A percentile compares a stretch with the other conserved stretches of the same genome.
Conservation (phyloP, 2,797 vertebrate genomes). For the Rhinichthys osculus region DNA sequence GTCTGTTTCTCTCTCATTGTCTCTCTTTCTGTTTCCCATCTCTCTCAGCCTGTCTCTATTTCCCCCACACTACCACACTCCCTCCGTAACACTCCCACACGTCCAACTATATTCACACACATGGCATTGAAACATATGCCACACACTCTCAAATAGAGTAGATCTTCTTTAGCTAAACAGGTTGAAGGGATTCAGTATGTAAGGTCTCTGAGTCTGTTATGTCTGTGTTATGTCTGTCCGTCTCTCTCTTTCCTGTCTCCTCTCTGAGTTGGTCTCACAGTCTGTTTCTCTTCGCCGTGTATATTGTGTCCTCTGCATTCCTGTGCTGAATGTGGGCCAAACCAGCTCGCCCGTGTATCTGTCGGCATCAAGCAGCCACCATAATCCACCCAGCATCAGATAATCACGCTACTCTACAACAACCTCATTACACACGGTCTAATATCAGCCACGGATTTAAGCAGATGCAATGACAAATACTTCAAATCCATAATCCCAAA, state of each 20-base stretch:
- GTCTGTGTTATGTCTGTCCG: constrained; percentile 5
- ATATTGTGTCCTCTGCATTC: constrained; percentile 30
- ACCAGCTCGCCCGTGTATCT: constrained; percentile 11
- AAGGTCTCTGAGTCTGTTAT: constrained; percentile 2
- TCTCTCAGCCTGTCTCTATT: not conserved
- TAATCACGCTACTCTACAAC: constrained; percentile 43
- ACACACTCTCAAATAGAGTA: not conserved
- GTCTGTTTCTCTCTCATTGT: no score
- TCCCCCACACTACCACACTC: not conserved
- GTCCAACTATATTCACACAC: not conserved
- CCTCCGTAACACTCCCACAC: not conserved
- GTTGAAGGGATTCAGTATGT: not conserved
- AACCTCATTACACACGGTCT: constrained; percentile 67
- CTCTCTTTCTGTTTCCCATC: not conserved
- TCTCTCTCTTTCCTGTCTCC: constrained; percentile 17
- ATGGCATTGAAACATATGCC: not conserved
- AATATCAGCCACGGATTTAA: constrained; percentile 68
- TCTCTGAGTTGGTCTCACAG: constrained; percentile 19
- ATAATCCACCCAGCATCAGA: constrained; percentile 49
- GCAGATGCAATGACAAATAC: constrained; percentile 75
- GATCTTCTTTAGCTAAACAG: not conserved
- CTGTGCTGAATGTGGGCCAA: constrained; percentile 16
- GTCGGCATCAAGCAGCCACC: not conserved
- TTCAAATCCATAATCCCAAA: constrained; percentile 70
- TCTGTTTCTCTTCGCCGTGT: constrained; percentile 23